Evolutionary conservation across 2,888 invertebrate species (phyloP).

Genomic region (Oscheius myriophilus): DNA sequence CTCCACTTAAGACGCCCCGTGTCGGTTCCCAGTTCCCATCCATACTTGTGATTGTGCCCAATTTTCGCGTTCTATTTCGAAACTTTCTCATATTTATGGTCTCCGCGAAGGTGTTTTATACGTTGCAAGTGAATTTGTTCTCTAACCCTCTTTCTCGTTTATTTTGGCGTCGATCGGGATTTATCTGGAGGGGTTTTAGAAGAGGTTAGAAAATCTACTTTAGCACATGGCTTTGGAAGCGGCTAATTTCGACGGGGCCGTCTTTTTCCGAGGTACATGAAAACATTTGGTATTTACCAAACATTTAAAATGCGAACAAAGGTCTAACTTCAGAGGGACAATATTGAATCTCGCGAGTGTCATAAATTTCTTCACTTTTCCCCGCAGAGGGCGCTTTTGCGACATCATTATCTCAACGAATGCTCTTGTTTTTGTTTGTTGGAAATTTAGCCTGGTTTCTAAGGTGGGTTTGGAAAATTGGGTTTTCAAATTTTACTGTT

Average conservation of each 20-base stretch:
- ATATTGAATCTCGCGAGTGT: not conserved
- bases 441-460: no score
- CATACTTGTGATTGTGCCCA: not conserved
- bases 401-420: no score
- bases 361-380: no score
- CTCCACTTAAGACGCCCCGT: slow-evolving; percentile 4
- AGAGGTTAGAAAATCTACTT: no score
- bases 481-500: no score
- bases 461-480: no score
- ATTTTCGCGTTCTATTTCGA: not conserved
- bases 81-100: not conserved
- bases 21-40: not conserved
- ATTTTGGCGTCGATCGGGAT: not conserved
- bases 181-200: no score
- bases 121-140: not conserved
- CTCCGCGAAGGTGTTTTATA: not conserved
- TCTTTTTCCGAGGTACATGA: slow-evolving; percentile 7
- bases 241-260: slow-evolving; percentile 10
- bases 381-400: no score
- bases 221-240: slow-evolving; percentile 17
- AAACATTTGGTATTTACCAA: not conserved
- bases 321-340: not conserved
- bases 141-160: not conserved
- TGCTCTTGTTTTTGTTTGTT: no score
- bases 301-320: not conserved